Base-by-base conservation (phyloP, 1,140 invertebrate genomes). In the Drosophila setifemur region DNA sequence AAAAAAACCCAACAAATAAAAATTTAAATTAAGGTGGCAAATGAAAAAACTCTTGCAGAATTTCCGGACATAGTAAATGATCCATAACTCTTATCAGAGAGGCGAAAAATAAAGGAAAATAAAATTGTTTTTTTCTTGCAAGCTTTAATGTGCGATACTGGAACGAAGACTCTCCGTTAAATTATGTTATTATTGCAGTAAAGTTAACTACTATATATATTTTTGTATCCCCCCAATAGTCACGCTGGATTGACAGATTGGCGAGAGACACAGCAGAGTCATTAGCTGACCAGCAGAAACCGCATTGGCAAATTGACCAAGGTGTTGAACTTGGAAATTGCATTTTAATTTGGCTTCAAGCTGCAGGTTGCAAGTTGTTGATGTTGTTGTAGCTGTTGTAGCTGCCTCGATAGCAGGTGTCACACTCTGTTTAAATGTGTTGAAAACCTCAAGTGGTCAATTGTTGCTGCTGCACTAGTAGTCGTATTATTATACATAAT, bases 321-420 rank as follows among this genome's bases (percentile, higher is more conserved):
- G 73, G 73, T 83, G 78, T 78, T 83, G 79, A 83, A 70, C 70
- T 78, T 70, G 43, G 43, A 67, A 85, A 85, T 74, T 83, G 77
- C 75, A 77, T 82, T 82, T 77, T 77, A 82, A 82, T 82, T 83
- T 83, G 78, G 45, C 47, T 75, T 47, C 40, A 58, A 43, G 18
- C 53, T 50, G 25, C 68, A 78, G 11, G 43, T 64, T 16, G 47
- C 52, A 60, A 19, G 11, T 2, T 8, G 9, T n/a, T n/a, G n/a
- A n/a, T 39, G 45, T 8, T 23, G 55, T 35, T 35, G 37, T 14
- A 6, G 39, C 9, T 11, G 1, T 42, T 9, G 40, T 12, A n/a
- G n/a, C 11, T n/a, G 23, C 16, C 35, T 40, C 78, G 60, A 55
- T 70, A 78, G 79, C 78, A 85, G 79, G 79, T 83, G 78, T 79